phyloP scores from a whole-genome alignment of 2,888 invertebrate genomes.

The Standfussiana lucernea region DNA sequence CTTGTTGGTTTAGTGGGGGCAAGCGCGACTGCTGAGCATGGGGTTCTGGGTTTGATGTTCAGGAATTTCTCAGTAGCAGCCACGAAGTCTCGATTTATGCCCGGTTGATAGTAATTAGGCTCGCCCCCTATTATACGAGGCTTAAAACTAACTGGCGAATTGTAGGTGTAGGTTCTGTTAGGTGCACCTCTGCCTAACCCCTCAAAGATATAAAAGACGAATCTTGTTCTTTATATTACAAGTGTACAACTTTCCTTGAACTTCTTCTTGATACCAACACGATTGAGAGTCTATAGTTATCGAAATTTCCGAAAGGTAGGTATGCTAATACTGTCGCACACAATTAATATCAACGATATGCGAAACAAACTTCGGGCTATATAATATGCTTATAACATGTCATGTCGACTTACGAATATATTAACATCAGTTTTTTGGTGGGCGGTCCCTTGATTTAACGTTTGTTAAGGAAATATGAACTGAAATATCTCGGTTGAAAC shows the following conservation, averaged over 20 bases:
- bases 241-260: no score
- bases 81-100: not conserved
- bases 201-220: not conserved
- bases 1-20: not conserved
- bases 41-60: not conserved
- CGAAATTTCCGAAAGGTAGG: conserved; percentile 9
- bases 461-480: not conserved
- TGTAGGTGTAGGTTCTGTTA: no score
- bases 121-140: not conserved
- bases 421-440: conserved; percentile 5
- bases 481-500: not conserved
- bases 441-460: conserved; percentile 3
- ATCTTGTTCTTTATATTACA: not conserved
- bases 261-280: no score
- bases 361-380: conserved; percentile 2
- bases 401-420: conserved; percentile 8
- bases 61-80: not conserved
- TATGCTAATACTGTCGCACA: conserved; percentile 35
- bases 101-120: not conserved
- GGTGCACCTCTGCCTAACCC: not conserved
- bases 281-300: conserved; percentile 10
- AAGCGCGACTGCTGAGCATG: not conserved
- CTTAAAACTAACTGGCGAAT: not conserved
- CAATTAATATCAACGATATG: conserved; percentile 31
- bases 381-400: conserved; percentile 19